Evolutionary conservation across 2,888 invertebrate species (phyloP).

Genomic region (Ormyrus labotus): DNA sequence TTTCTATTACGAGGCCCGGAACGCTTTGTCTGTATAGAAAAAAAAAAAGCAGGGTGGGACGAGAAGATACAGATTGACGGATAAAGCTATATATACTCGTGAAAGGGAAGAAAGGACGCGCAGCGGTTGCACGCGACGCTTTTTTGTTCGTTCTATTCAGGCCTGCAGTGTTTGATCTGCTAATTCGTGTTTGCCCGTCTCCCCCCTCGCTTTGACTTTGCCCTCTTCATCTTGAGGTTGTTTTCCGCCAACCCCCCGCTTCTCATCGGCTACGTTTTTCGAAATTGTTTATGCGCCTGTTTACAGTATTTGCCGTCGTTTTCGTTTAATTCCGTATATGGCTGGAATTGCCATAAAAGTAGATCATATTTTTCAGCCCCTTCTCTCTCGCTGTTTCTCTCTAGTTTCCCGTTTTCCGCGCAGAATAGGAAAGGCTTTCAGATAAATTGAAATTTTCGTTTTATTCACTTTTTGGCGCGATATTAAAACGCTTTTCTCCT

Average conservation of each 20-base stretch:
- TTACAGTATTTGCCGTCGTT: no score
- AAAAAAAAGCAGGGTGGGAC: background rate
- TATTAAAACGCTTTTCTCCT: constrained; percentile 19
- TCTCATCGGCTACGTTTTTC: no score
- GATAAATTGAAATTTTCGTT: constrained; percentile 45
- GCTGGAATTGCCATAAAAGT: no score
- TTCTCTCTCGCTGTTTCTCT: background rate
- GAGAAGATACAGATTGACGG: background rate
- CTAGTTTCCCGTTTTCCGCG: background rate
- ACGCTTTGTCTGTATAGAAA: background rate
- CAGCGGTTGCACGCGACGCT: background rate
- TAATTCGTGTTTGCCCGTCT: constrained; percentile 39
- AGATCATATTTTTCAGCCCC: no score
- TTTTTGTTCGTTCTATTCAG: background rate
- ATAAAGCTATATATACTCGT: no score
- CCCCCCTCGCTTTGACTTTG: no score
- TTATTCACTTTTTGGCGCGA: constrained; percentile 13
- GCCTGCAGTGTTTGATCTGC: constrained; percentile 33
- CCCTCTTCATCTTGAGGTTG: no score
- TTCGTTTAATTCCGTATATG: no score
- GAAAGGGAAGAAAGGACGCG: constrained; percentile 6
- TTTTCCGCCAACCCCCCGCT: no score
- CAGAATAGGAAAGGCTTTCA: constrained; percentile 29
- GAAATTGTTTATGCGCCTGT: no score
- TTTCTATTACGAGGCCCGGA: no score